Percentiles rank a stretch among this genome's conserved stretches.
These are phyloP conservation scores for Kryptolebias marmoratus DNA, from an alignment of 2,113 vertebrate genomes.

Conservation along the genomic window DNA sequence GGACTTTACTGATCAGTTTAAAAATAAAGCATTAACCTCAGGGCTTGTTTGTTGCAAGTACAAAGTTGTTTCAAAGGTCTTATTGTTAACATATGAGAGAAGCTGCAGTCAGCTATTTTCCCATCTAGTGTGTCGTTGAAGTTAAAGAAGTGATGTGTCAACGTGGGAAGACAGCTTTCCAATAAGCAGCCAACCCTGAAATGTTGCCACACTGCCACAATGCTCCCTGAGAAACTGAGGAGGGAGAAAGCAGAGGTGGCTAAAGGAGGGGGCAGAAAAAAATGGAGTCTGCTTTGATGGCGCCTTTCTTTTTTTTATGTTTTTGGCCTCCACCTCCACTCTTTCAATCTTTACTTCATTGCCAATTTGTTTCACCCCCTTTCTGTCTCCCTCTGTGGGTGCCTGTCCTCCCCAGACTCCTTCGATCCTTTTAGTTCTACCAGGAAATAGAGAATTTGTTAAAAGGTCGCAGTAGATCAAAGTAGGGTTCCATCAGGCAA, in stretches of 20 bases:
- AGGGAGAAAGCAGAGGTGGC: conserved; percentile 30
- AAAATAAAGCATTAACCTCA: not conserved
- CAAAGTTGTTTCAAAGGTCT: conserved; percentile 15
- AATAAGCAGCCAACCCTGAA: conserved; percentile 64
- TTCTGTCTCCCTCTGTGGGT: conserved; percentile 37
- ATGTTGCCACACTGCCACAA: conserved; percentile 59
- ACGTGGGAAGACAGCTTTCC: conserved; percentile 68
- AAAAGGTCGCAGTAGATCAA: conserved; percentile 81
- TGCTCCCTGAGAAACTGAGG: conserved; percentile 53
- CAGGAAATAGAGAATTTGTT: conserved; percentile 80
- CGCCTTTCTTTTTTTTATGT: conserved; percentile 16
- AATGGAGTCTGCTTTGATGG: conserved; percentile 19
- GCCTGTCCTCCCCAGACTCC: conserved; percentile 32
- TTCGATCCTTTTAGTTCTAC: conserved; percentile 58
- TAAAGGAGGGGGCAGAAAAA: not conserved
- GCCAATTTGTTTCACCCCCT: conserved; percentile 45
- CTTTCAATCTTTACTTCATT: conserved; percentile 30
- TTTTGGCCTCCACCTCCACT: conserved; percentile 12
- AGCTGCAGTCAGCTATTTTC: conserved; percentile 55
- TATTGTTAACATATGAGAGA: conserved; percentile 30
- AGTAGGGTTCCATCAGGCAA: conserved; percentile 73
- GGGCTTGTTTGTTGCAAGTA: conserved; percentile 21
- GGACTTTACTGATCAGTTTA: not conserved
- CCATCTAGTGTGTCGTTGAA: conserved; percentile 37
- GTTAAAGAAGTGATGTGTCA: conserved; percentile 58